Percentiles rank a stretch among this genome's conserved stretches.
These are phyloP conservation scores for Anneissia japonica DNA, from an alignment of 35 echinoderm and acorn worm species.

Conservation along the genomic window DNA sequence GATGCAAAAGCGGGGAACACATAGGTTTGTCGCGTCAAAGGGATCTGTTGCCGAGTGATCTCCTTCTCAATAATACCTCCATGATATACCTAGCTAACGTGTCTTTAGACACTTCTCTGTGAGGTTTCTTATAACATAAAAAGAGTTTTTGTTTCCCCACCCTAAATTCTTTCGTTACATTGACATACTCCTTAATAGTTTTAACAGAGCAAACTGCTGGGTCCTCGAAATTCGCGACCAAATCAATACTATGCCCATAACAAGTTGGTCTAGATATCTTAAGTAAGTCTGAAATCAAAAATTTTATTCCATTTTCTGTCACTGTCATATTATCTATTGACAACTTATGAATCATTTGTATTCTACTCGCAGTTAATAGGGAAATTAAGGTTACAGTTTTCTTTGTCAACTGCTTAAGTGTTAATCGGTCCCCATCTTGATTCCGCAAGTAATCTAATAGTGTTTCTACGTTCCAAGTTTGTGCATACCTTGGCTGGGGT, in stretches of 20 bases:
- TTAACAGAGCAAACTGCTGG: not conserved
- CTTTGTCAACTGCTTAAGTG: constrained; percentile 38
- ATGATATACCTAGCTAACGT: constrained; percentile 26
- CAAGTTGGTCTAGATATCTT: constrained; percentile 1
- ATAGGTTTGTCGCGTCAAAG: too few species aligned
- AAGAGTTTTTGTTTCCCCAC: not conserved
- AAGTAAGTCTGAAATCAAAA: constrained; percentile 3
- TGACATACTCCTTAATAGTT: not conserved
- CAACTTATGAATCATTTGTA: constrained; percentile 4
- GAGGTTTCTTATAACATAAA: constrained; percentile 17
- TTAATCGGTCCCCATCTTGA: constrained; percentile 18
- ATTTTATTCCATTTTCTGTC: not conserved
- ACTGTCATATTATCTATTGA: not conserved
- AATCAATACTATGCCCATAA: not conserved
- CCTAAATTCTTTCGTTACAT: not conserved
- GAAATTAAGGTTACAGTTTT: not conserved
- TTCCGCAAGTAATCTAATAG: not conserved
- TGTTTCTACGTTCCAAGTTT: constrained; percentile 23
- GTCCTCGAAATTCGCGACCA: not conserved
- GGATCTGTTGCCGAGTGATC: too few species aligned
- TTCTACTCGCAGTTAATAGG: constrained; percentile 2
- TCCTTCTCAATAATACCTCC: too few species aligned
- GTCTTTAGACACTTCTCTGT: not conserved
- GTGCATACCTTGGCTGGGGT: constrained; percentile 6
- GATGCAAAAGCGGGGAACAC: too few species aligned